Evolutionary conservation across 2,888 invertebrate genomes (phyloP).

Genomic region (Tanypteryx hageni): DNA sequence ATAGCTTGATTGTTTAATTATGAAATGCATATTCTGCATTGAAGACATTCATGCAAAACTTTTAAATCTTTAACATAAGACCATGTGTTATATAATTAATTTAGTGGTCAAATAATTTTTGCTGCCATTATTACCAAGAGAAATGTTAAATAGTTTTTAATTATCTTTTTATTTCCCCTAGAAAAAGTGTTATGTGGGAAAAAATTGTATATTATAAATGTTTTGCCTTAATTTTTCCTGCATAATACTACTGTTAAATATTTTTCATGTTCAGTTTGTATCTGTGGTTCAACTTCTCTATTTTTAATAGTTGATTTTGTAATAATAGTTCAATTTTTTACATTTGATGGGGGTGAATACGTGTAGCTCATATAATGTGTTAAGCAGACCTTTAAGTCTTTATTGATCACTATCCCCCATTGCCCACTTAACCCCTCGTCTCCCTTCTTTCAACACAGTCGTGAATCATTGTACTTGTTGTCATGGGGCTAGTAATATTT

Average conservation of each 20-base stretch:
- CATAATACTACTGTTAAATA: conserved; percentile 60
- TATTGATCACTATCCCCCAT: conserved; percentile 58
- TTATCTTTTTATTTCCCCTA: conserved; percentile 54
- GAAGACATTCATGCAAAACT: conserved; percentile 55
- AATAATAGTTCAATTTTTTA: conserved; percentile 61
- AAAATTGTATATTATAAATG: conserved; percentile 59
- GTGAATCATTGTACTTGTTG: conserved; percentile 64
- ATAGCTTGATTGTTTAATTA: conserved; percentile 62
- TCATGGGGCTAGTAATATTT: conserved; percentile 62
- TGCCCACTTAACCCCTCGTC: conserved; percentile 52
- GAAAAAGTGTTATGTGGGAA: conserved; percentile 56
- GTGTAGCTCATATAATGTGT: conserved; percentile 59
- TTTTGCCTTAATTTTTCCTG: conserved; percentile 62
- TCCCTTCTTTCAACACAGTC: conserved; percentile 62
- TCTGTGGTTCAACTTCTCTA: conserved; percentile 62
- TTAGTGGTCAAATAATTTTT: conserved; percentile 57
- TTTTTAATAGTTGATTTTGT: conserved; percentile 63
- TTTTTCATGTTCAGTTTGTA: conserved; percentile 64
- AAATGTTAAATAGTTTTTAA: conserved; percentile 62
- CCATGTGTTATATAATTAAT: conserved; percentile 59
- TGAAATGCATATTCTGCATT: conserved; percentile 58
- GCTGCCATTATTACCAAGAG: conserved; percentile 64
- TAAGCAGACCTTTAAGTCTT: conserved; percentile 63
- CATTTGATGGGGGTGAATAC: conserved; percentile 56
- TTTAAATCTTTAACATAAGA: conserved; percentile 50